Base-by-base conservation (phyloP, 2,888 invertebrate genomes). In the Parnassius glacialis region DNA sequence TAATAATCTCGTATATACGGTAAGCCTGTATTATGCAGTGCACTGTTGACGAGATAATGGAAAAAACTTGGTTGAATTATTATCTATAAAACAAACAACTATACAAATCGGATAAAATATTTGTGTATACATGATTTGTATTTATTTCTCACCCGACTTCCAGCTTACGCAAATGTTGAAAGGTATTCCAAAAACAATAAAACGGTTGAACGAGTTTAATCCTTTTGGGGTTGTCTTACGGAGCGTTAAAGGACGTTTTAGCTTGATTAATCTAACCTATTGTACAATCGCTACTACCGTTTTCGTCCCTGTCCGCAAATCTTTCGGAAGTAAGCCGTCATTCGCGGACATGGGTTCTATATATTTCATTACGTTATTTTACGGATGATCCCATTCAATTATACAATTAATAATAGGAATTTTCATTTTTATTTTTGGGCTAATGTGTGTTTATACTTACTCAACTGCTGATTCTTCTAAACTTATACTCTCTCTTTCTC, bases 241-340 rank as follows among this genome's bases (percentile, higher is more conserved):
- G 69, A 74, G 76, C 78, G 79, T 79, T 79, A 80, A 77, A 75
- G 79, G 76, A 68, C 73, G 79, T 81, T 83, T 83, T 84, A 82
- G 85, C 80, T 82, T 84, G 80, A 84, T 84, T 83, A 82, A 83
- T 81, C 80, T 83, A 78, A 82, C 81, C 79, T 75, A 72, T 71
- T 70, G 72, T 74, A 73, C 74, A 74, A 75, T 76, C 74, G 76
- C 80, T 80, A 79, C 81, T 80, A 81, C 77, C 11, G 3, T 43
- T 78, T 75, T 72, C 47, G 12, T 79, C 67, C 64, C 61, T 58
- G 58, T 62, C 55, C 62, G 47, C 50, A 55, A 47, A 43, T 42
- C 53, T 48, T 54, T 55, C 45, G 16, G 48, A 48, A 54, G 41
- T 45, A 34, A 45, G 16, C 47, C 25, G 11, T 11, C 41, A 41